Conservation (phyloP, 2,113 vertebrate genomes). For the Neomonachus schauinslandi region DNA sequence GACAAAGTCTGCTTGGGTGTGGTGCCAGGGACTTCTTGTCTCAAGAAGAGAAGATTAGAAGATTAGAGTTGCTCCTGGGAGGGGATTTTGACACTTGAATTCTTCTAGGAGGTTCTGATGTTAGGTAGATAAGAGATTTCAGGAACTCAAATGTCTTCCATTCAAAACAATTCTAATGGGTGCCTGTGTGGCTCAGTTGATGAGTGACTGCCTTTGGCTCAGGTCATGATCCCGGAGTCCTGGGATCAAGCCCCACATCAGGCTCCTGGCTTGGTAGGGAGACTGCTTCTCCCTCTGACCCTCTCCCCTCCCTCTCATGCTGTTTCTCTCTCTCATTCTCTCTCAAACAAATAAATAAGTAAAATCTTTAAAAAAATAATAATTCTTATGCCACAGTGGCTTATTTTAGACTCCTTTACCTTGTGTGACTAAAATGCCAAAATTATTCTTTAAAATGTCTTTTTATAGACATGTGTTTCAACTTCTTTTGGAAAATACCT, state of each 20-base stretch:
- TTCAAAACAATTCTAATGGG: background rate
- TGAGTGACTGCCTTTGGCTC: too few relatives aligned
- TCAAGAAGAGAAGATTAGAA: background rate
- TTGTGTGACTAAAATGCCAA: slow-evolving; percentile 68
- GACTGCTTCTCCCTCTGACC: too few relatives aligned
- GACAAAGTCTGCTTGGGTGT: background rate
- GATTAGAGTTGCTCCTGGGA: background rate
- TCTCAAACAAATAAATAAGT: too few relatives aligned
- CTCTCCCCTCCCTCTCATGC: too few relatives aligned
- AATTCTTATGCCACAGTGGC: background rate
- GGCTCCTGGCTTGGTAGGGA: too few relatives aligned
- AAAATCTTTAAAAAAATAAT: background rate
- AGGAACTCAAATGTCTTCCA: background rate
- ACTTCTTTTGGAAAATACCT: slow-evolving; percentile 58
- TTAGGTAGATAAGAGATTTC: background rate
- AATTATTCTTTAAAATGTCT: slow-evolving; percentile 48
- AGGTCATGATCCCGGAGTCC: too few relatives aligned
- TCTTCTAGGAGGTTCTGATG: background rate
- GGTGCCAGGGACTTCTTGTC: background rate
- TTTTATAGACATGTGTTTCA: slow-evolving; percentile 61
- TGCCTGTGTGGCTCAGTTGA: too few relatives aligned
- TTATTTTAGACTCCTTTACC: slow-evolving; percentile 10
- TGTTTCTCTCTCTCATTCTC: too few relatives aligned
- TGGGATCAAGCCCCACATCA: too few relatives aligned
- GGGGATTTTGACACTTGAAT: background rate